Base-by-base conservation (phyloP, 2,113 vertebrate genomes). In the Sphaerodactylus townsendi region DNA sequence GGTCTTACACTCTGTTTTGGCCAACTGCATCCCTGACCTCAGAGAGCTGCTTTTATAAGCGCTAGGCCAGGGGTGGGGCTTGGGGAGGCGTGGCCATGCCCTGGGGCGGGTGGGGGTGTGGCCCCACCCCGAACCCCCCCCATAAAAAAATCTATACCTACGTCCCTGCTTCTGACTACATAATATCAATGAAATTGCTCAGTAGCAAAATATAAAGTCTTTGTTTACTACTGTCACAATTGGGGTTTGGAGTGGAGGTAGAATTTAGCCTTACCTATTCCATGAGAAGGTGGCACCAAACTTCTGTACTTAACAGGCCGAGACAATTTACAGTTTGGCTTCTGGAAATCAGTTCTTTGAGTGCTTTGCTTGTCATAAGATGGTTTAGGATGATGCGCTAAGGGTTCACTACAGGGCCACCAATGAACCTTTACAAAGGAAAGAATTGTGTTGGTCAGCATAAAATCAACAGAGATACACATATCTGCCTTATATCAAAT, bases 191-290 rank as follows among this genome's bases (percentile, higher is more conserved):
- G 65, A 70, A 69, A 73, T 28, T 28, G 25, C 23, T 46, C 6
- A 37, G 11, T 7, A 75, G 44, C 46, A 50, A 33, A 50, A 53
- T 21, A 46, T 53, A 35, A 44, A 46, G 28, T 5, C 28, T 3
- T 73, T 33, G 21, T 79, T 37, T 75, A 39, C 64, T 44, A 0
- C 7, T 75, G 10, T 1, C 3, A 35, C n/a, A 4, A 39, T 68
- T 76, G 3, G 23, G 15, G 5, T 2, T 44, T 44, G 13, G 0
- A 15, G 2, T 11, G 2, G 8, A 56, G 37, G 73, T 84, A 8
- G 30, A 81, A 71, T 56, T 0, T 39, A 23, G 64, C 28, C 93
- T 96, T 92, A 96, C 91, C 90, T 92, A 92, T 96, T 87, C 94
- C 94, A 76, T 66, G 83, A 19, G 82, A 84, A 91, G 86, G 79